Evolutionary conservation across 1,140 invertebrate genomes (phyloP), one percentile per base, ranked within the genome.

Genomic region (Philopotamus ludificatus): DNA sequence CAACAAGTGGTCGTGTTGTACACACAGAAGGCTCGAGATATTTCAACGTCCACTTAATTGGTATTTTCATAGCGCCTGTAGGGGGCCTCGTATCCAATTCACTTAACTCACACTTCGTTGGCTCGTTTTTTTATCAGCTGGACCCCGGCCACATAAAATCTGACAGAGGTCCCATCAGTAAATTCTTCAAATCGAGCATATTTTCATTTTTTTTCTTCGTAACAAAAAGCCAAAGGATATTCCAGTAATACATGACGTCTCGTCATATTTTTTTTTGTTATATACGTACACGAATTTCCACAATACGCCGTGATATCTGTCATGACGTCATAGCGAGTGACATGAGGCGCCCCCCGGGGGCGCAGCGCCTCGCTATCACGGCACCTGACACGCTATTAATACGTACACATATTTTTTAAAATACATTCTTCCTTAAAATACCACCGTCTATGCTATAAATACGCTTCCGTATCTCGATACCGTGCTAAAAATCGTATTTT

Each of bases 21-120:
- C 66, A 41, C 41, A 69, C 67, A 63, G 67, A 69, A 69, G 67
- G 67, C 67, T 60, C 26, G 34, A 65, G 63, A 69, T 69, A 69
- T 69, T 63, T 69, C 63, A 69, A 65, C 67, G 67, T 69, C 67
- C 51, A 54, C 47, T 63, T 69, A 69, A 69, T 69, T 69, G 67
- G 67, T 65, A 69, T 69, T 69, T 69, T 68, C 67, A 65, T 63
- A 63, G 67, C 28, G 63, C 23, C 63, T 23, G 21, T 54, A 50
- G 67, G 67, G 63, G 67, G 63, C 53, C 67, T 57, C 45, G 57
- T 60, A 65, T 61, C 65, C 65, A 61, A 61, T 66, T 66, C 65
- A 66, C 65, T 66, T 66, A 66, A 59, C 63, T 65, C 63, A 65
- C 63, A 65, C 63, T 65, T 65, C 63, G 55, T 44, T 65, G 55